Conservation (phyloP, 2,797 vertebrate species). For the Lemur catta region DNA sequence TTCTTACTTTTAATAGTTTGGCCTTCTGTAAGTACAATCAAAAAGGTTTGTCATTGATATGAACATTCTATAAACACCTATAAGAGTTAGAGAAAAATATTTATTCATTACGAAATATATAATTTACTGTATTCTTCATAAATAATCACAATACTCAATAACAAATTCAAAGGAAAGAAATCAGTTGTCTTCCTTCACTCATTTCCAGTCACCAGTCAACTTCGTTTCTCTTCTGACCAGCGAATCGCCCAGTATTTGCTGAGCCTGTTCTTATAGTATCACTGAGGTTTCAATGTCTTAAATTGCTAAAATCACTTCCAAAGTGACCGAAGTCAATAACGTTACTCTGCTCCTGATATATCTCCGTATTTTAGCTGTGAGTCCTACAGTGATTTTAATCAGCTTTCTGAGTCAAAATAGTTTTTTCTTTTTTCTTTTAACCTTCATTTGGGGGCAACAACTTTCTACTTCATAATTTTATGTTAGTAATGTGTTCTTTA, state of each 20-base stretch:
- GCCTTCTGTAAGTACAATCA: background rate
- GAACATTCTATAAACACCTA: background rate
- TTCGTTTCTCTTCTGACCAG: background rate
- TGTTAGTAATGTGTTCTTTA: background rate
- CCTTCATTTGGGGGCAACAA: background rate
- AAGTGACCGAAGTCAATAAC: background rate
- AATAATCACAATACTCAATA: background rate
- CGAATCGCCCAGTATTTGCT: no score
- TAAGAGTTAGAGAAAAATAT: background rate
- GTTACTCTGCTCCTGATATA: background rate
- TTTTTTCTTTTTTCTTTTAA: background rate
- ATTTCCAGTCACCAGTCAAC: accelerated
- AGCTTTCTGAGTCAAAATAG: background rate
- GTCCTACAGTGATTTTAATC: background rate
- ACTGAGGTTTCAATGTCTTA: background rate
- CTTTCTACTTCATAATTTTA: background rate
- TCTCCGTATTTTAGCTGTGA: background rate
- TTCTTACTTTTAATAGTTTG: conserved; percentile 1
- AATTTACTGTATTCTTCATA: background rate
- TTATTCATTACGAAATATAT: background rate
- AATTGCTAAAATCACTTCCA: background rate
- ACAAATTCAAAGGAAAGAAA: background rate
- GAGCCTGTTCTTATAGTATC: background rate
- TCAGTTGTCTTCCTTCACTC: background rate
- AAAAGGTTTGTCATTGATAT: background rate